Conservation (phyloP, 2,113 vertebrate genomes). For the Fulmarus glacialis region DNA sequence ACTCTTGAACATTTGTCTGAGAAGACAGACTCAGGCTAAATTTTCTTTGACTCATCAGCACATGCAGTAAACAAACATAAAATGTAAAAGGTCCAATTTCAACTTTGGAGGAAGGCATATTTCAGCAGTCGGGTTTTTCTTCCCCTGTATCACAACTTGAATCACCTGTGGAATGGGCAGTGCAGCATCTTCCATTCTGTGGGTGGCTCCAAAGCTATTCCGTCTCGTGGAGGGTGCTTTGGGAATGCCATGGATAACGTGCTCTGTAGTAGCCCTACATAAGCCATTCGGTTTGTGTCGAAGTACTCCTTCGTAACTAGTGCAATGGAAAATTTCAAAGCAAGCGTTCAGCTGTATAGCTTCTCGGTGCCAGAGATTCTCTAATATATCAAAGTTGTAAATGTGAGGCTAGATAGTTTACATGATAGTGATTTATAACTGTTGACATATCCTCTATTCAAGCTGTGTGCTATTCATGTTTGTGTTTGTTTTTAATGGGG, state of each 20-base stretch:
- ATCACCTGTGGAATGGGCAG: not conserved
- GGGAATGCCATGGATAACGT: fast-evolving
- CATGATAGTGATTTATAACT: not conserved
- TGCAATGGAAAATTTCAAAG: not conserved
- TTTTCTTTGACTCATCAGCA: not conserved
- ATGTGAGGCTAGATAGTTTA: constrained; percentile 1
- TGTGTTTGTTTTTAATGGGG: constrained; percentile 38
- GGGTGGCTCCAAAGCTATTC: not conserved
- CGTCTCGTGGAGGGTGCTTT: not conserved
- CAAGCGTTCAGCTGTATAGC: not conserved
- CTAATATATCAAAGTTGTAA: not conserved
- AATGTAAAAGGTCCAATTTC: not conserved
- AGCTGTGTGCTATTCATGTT: constrained; percentile 23
- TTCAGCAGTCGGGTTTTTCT: not conserved
- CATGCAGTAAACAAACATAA: not conserved
- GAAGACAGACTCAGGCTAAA: not conserved
- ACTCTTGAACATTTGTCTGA: not conserved
- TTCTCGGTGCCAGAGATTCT: not conserved
- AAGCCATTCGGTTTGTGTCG: fast-evolving
- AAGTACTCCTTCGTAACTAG: not conserved
- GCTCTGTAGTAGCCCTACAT: not conserved
- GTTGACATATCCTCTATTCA: constrained; percentile 20
- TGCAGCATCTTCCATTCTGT: not conserved
- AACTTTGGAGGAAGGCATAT: not conserved
- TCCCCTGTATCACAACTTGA: not conserved